Conservation (phyloP, 2,888 invertebrate genomes). For the Didymodactylos carnosus region DNA sequence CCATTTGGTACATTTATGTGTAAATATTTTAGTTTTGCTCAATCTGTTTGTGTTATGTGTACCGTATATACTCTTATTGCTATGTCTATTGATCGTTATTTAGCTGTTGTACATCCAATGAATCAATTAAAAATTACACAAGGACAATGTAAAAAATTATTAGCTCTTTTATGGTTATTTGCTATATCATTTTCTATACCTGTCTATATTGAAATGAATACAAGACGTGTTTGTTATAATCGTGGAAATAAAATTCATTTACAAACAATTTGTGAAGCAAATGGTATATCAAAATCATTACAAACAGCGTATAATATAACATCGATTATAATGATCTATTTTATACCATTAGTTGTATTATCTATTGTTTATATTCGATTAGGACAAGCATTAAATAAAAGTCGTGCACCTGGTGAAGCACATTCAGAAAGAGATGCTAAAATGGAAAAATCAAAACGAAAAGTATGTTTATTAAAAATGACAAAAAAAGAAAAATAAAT, state of each 20-base stretch:
- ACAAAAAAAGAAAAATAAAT: too few relatives aligned
- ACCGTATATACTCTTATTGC: slow-evolving; percentile 9
- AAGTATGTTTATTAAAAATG: slow-evolving; percentile 53
- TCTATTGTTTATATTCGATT: slow-evolving; percentile 67
- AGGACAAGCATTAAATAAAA: slow-evolving; percentile 66
- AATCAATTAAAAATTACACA: background rate
- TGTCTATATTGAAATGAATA: background rate
- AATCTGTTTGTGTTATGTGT: slow-evolving; percentile 4
- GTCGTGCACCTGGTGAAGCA: slow-evolving; percentile 66
- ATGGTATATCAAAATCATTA: background rate
- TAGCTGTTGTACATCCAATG: slow-evolving; percentile 7
- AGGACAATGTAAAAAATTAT: background rate
- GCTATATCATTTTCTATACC: background rate
- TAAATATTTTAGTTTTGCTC: slow-evolving; percentile 2
- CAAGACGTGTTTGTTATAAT: background rate
- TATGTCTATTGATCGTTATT: slow-evolving; percentile 11
- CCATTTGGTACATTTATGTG: slow-evolving; percentile 7
- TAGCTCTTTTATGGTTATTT: background rate
- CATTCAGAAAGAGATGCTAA: slow-evolving; percentile 59
- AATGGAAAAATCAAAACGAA: slow-evolving; percentile 63
- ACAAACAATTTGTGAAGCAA: background rate
- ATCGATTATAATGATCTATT: slow-evolving; percentile 59
- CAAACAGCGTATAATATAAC: slow-evolving; percentile 46
- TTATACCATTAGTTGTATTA: slow-evolving; percentile 58
- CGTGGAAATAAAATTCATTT: background rate